Evolutionary conservation across 1,140 invertebrate species (phyloP).

Genomic region (Tetragonula clypearis): DNA sequence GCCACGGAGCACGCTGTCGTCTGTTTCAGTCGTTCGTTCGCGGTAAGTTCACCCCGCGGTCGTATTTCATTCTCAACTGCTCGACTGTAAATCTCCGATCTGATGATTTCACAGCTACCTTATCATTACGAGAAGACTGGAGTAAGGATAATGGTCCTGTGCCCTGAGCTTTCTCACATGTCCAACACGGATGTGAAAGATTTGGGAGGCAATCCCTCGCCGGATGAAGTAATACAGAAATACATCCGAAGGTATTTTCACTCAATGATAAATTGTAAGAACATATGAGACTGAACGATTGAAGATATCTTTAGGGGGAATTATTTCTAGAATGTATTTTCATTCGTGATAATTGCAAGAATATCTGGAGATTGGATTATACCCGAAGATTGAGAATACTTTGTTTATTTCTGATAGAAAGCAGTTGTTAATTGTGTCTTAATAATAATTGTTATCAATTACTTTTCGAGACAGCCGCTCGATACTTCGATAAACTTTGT

Average conservation of each 20-base stretch:
- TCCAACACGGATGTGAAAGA: conserved; percentile 56
- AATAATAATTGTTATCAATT: no score
- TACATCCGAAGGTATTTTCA: conserved; percentile 55
- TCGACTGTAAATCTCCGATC: conserved; percentile 10
- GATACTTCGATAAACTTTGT: no score
- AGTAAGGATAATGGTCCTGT: conserved; percentile 79
- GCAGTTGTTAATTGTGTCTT: no score
- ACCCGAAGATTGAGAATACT: no score
- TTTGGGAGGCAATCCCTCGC: conserved; percentile 39
- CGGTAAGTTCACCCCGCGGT: conserved; percentile 61
- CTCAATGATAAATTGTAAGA: background rate
- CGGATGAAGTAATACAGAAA: conserved; percentile 45
- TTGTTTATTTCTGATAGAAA: no score
- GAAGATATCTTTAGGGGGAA: background rate
- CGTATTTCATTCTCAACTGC: background rate
- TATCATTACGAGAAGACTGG: conserved; percentile 79
- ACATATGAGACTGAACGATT: background rate
- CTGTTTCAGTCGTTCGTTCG: conserved; percentile 81
- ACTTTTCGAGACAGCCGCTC: no score
- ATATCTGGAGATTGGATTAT: no score
- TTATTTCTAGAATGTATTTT: no score
- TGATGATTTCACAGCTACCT: conserved; percentile 67
- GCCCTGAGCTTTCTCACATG: conserved; percentile 76
- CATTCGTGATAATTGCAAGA: no score
- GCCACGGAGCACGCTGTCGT: conserved; percentile 86